Base-by-base conservation (phyloP, 37 sponge, comb jelly and placozoan species). In the Tethya wilhelma region DNA sequence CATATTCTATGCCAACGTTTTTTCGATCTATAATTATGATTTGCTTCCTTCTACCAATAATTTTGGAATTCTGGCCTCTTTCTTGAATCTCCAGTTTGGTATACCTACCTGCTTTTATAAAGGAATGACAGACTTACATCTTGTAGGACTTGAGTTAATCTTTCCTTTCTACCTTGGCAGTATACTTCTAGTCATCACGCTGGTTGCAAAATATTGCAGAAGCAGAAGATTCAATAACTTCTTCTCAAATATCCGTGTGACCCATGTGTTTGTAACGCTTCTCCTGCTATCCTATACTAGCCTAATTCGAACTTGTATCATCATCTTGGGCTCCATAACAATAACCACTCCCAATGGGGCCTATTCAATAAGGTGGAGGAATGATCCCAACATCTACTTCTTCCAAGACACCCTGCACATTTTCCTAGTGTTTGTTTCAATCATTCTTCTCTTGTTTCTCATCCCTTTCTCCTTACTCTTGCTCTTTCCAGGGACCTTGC, bases 41-140 rank as follows among this genome's bases (percentile, higher is more conserved):
- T 72, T 71, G 26, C 31, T 72, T 4, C 65, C 74, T 38, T 8
- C 30, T 33, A 23, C n/a, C 19, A 32, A 55, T 43, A n/a, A 9
- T 6, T 7, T 1, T 26, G 26, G 57, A n/a, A 23, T 68, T 56
- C 14, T 39, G 17, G 30, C 73, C 12, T 44, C 62, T 40, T 82
- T 41, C 53, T 14, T 83, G 64, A 83, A 83, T 65, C 44, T 83
- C 5, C 32, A 83, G 33, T 59, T 83, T 64, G 84, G 84, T 23
- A 74, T 83, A 53, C 75, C 74, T 23, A 66, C 75, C 8, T 83
- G 84, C 38, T 83, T 83, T 32, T 83, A 74, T 34, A 41, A 32
- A 32, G 84, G 84, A 31, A 65, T 83, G 75, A 53, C 49, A n/a
- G 40, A 56, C 25, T 49, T 69, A 53, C 44, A 39, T 17, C 9